Evolutionary conservation across 1,140 invertebrate genomes (phyloP).

Genomic region (Araneus ventricosus): DNA sequence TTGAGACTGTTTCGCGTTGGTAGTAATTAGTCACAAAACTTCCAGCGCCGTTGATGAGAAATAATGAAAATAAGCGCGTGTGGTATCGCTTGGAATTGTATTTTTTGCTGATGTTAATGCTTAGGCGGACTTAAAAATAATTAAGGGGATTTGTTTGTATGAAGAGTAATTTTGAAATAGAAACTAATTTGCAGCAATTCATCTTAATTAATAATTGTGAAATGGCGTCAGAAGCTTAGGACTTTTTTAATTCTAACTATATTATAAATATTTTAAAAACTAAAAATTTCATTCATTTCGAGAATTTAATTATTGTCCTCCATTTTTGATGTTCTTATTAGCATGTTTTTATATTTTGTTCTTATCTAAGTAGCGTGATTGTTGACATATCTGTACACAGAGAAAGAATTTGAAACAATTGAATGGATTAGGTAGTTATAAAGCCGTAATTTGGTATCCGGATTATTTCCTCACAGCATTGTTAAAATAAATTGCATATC

Average conservation of each 20-base stretch:
- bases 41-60: not conserved
- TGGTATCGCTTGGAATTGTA: not conserved
- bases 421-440: too few species aligned
- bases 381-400: too few species aligned
- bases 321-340: too few species aligned
- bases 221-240: not conserved
- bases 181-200: not conserved
- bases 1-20: not conserved
- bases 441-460: too few species aligned
- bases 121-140: not conserved
- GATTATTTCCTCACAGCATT: too few species aligned
- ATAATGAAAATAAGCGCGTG: not conserved
- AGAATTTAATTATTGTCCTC: too few species aligned
- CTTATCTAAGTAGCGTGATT: too few species aligned
- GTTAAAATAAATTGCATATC: too few species aligned
- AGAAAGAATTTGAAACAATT: too few species aligned
- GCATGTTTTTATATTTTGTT: too few species aligned
- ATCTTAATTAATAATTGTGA: not conserved
- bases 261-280: too few species aligned
- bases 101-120: not conserved
- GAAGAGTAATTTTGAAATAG: not conserved
- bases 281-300: too few species aligned
- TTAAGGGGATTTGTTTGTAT: not conserved
- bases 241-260: not conserved
- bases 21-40: not conserved